These are phyloP conservation scores for Myotis findleyi DNA, from an alignment of 2,797 vertebrate genomes.

Conservation along the genomic window DNA sequence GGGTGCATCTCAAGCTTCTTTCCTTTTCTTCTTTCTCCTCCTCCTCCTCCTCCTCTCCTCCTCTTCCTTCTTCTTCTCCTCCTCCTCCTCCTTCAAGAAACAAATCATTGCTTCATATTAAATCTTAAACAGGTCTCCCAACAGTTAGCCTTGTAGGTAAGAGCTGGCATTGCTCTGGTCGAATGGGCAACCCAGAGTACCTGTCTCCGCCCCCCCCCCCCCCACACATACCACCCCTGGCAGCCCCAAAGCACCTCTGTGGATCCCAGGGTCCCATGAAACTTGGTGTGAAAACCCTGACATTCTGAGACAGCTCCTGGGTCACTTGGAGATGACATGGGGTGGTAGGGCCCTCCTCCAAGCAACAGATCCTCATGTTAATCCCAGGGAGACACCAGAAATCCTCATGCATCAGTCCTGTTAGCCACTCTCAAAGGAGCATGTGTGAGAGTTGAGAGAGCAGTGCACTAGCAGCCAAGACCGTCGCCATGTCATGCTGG, in stretches of 20 bases:
- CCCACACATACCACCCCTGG: too few species aligned
- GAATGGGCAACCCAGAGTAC: not conserved
- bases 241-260: not conserved
- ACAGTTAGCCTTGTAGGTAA: not conserved
- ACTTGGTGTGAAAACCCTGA: not conserved
- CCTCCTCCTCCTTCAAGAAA: not conserved
- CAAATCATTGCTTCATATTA: not conserved
- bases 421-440: not conserved
- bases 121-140: not conserved
- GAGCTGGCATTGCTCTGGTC: not conserved
- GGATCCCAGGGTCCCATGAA: not conserved
- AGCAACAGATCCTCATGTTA: not conserved
- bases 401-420: not conserved
- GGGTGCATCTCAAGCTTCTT: not conserved
- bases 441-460: not conserved
- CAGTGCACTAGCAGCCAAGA: not conserved
- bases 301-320: not conserved
- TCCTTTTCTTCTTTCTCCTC: not conserved
- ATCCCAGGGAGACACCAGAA: not conserved
- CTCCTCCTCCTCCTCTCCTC: too few species aligned
- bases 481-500: rapidly evolving
- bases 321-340: not conserved
- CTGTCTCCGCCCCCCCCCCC: too few species aligned
- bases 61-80: too few species aligned
- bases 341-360: not conserved